phyloP scores from a whole-genome alignment of 2,113 vertebrate genomes.

The Protobothrops flavoviridis region DNA sequence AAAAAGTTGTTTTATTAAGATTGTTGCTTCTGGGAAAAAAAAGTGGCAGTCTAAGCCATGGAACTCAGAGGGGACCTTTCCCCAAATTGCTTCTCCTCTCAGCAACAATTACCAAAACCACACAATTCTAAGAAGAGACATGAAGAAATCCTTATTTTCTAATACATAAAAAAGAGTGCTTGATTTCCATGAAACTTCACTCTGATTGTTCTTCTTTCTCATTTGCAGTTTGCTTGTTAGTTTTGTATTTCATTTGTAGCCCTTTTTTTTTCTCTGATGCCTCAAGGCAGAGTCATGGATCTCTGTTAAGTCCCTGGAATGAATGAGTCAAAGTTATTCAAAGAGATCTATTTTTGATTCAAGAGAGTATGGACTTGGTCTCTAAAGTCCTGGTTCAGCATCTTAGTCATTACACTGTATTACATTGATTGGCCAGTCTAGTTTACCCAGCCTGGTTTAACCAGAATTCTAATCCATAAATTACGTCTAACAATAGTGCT shows the following conservation, averaged over 20 bases:
- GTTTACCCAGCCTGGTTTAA: neutral
- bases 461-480: neutral
- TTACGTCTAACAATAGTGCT: neutral
- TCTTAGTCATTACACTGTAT: neutral
- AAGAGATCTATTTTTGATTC: neutral
- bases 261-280: neutral
- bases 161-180: neutral
- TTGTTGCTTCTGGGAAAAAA: neutral
- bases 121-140: constrained; percentile 17
- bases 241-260: neutral
- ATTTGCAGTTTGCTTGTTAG: neutral
- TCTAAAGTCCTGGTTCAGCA: neutral
- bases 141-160: neutral
- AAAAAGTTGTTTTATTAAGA: neutral
- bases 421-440: neutral
- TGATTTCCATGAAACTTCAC: neutral
- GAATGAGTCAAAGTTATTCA: neutral
- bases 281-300: neutral
- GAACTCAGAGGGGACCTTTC: neutral
- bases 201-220: neutral
- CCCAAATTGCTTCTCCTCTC: neutral
- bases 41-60: neutral
- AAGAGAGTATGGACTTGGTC: neutral
- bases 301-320: neutral
- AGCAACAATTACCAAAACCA: neutral